Evolutionary conservation across 1,140 invertebrate genomes (phyloP).

Genomic region (Drosophila auraria): DNA sequence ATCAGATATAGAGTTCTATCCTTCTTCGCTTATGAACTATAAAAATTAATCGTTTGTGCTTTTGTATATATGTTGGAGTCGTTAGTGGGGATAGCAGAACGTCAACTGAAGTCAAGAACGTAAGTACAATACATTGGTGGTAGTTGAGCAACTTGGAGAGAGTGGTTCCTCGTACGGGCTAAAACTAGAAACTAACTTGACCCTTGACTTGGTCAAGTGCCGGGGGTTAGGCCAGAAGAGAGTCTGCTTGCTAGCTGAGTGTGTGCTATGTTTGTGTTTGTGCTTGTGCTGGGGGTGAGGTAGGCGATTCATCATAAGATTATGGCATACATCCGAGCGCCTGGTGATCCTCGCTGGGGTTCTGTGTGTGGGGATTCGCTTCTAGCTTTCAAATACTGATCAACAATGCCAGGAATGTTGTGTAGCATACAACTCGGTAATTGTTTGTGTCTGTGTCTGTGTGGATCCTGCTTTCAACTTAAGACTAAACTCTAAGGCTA

Average conservation of each 20-base stretch:
- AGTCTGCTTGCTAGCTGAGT: slow-evolving; percentile 23
- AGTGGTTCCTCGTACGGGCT: slow-evolving; percentile 47
- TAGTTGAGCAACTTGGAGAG: slow-evolving; percentile 80
- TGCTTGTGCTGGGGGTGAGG: slow-evolving; percentile 61
- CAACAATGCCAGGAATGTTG: slow-evolving; percentile 82
- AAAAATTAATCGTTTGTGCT: slow-evolving; percentile 29
- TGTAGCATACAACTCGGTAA: slow-evolving; percentile 28
- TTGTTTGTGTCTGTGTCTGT: slow-evolving; percentile 27
- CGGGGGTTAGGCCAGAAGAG: slow-evolving; percentile 50
- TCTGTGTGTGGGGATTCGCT: slow-evolving; percentile 48
- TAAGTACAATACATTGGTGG: slow-evolving; percentile 68
- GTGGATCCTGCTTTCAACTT: slow-evolving; percentile 51
- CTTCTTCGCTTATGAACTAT: slow-evolving; percentile 35
- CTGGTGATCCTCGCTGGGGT: slow-evolving; percentile 40
- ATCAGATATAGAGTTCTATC: slow-evolving; percentile 23
- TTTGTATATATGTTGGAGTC: slow-evolving; percentile 7
- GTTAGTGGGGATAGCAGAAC: slow-evolving; percentile 39
- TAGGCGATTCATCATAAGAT: slow-evolving; percentile 67
- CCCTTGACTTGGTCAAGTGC: slow-evolving; percentile 78
- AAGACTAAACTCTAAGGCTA: slow-evolving; percentile 41
- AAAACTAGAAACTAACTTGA: slow-evolving; percentile 71
- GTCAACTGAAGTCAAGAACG: slow-evolving; percentile 52
- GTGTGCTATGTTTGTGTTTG: slow-evolving; percentile 3
- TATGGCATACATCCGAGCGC: slow-evolving; percentile 81
- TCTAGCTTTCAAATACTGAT: slow-evolving; percentile 81